Conservation (phyloP, 2,888 invertebrate genomes). For the Fabriciana adippe region DNA sequence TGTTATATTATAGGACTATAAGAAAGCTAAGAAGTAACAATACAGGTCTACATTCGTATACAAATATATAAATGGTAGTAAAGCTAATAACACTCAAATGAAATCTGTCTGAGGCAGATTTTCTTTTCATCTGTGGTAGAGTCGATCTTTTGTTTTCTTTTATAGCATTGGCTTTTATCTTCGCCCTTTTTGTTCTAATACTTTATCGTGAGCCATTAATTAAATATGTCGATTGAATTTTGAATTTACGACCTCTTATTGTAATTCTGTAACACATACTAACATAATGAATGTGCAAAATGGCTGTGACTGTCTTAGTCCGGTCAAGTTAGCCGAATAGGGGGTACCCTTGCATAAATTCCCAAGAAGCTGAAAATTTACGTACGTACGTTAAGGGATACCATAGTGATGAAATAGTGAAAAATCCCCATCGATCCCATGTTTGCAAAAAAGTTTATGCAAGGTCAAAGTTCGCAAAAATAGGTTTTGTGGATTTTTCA, state of each 20-base stretch:
- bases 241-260: background rate
- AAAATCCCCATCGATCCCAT: too few species aligned
- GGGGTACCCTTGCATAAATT: too few species aligned
- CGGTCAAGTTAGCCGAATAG: too few species aligned
- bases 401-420: too few species aligned
- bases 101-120: constrained; percentile 20
- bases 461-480: too few species aligned
- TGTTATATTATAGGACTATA: background rate
- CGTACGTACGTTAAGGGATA: too few species aligned
- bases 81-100: constrained; percentile 21
- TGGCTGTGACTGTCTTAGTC: too few species aligned
- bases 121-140: constrained; percentile 14
- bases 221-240: constrained; percentile 4
- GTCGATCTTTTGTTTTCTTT: constrained; percentile 16
- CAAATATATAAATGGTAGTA: constrained; percentile 1
- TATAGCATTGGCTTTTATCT: constrained; percentile 15
- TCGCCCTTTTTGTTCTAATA: constrained; percentile 17
- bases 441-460: too few species aligned
- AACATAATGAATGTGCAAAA: too few species aligned
- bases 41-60: background rate
- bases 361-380: too few species aligned
- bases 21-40: background rate
- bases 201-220: background rate
- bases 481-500: too few species aligned
- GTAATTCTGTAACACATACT: too few species aligned